A percentile compares a stretch with the other conserved stretches of the same genome.
Conservation (phyloP, 2,888 invertebrate species). For the Ischnura elegans region DNA sequence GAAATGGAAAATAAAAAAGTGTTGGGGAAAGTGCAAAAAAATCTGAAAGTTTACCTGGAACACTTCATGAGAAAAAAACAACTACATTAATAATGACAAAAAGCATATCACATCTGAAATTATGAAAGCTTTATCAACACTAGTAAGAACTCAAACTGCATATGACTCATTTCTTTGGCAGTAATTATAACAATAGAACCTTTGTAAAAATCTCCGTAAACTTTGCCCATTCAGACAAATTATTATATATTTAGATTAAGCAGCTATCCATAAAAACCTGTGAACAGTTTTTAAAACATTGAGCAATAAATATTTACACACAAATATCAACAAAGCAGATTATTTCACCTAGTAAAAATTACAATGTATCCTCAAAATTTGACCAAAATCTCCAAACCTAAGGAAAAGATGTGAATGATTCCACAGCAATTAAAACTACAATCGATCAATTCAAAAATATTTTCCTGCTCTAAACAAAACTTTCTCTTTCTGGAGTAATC, state of each 20-base stretch:
- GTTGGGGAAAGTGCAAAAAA: background rate
- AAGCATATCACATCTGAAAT: background rate
- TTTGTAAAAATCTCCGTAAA: background rate
- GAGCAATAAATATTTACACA: background rate
- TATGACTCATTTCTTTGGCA: background rate
- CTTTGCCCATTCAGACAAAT: background rate
- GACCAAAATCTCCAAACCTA: background rate
- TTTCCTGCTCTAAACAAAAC: no score
- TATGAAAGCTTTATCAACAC: background rate
- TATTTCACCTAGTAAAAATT: background rate
- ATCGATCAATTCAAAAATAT: no score
- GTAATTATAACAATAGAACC: background rate
- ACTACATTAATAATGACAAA: background rate
- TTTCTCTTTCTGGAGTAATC: no score
- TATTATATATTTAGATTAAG: background rate
- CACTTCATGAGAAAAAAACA: background rate
- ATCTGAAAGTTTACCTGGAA: background rate
- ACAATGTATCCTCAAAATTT: constrained; percentile 24
- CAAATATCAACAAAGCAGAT: background rate
- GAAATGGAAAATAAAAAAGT: background rate
- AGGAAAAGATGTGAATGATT: background rate
- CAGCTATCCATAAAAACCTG: background rate
- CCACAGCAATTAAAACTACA: background rate
- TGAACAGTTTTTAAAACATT: background rate
- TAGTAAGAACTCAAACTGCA: background rate